Evolutionary conservation across 2,113 vertebrate genomes (phyloP).

Genomic region (Numida meleagris): DNA sequence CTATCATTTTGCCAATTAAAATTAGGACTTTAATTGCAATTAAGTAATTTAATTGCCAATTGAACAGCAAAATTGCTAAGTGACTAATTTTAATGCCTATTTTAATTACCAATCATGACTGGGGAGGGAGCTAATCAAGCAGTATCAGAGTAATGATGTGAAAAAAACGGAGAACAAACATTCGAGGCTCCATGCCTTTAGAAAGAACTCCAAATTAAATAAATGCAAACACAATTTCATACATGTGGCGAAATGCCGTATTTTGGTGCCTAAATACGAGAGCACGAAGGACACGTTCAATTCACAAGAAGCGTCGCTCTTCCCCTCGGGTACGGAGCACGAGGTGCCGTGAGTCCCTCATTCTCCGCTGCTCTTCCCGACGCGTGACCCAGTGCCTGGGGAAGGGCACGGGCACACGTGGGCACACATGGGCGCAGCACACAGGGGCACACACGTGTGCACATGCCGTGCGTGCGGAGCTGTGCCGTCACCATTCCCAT

Average conservation of each 20-base stretch:
- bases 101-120: conserved; percentile 97
- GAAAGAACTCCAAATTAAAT: conserved; percentile 78
- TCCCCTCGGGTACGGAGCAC: background rate
- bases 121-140: conserved; percentile 91
- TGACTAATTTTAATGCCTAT: conserved; percentile 95
- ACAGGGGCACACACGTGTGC: too few species aligned
- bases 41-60: conserved; percentile 98
- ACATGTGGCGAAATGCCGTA: conserved; percentile 49
- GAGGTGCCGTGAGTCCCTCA: background rate
- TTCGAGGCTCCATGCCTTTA: conserved; percentile 74
- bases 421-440: too few species aligned
- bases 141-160: conserved; percentile 86
- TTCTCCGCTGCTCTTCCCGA: background rate
- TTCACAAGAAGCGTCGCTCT: background rate
- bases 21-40: conserved; percentile 95
- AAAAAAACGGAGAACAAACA: conserved; percentile 81
- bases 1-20: conserved; percentile 93
- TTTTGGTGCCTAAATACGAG: conserved; percentile 39
- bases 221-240: conserved; percentile 80
- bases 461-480: too few species aligned
- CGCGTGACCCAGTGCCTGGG: conserved; percentile 16
- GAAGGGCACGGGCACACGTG: background rate
- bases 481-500: too few species aligned
- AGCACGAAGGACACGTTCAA: background rate
- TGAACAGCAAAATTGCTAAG: conserved; percentile 96